Percentiles rank a stretch among this genome's conserved stretches.
Evolutionary conservation across 1,140 invertebrate genomes (phyloP).

Genomic region (Holcopasites calliopsidis): DNA sequence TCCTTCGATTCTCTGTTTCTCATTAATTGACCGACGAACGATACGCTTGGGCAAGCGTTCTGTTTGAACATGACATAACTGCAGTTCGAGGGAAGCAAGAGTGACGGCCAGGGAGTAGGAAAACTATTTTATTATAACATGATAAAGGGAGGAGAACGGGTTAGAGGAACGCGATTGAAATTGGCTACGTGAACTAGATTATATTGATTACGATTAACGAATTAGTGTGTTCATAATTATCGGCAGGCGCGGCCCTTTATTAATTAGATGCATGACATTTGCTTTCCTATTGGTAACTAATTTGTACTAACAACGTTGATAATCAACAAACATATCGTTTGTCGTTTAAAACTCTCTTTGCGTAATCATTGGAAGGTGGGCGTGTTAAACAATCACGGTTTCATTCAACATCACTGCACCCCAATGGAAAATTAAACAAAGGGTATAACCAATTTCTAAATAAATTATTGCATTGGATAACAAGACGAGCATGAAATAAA

Average conservation of each 20-base stretch:
- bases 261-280: conserved; percentile 52
- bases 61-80: background rate
- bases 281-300: conserved; percentile 51
- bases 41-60: background rate
- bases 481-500: no score
- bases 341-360: no score
- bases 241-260: conserved; percentile 23
- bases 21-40: background rate
- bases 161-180: conserved; percentile 10
- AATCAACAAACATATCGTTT: no score
- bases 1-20: background rate
- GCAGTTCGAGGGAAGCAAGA: background rate
- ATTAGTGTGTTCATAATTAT: conserved; percentile 64
- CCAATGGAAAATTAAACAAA: no score
- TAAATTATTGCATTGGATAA: no score
- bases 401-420: no score
- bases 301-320: conserved; percentile 52
- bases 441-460: no score
- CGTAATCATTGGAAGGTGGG: no score
- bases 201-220: conserved; percentile 60
- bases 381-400: no score
- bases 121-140: background rate
- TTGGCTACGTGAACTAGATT: conserved; percentile 45
- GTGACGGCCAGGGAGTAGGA: no score
- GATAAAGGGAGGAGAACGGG: no score